Percentiles rank a stretch among this genome's conserved stretches.
phyloP scores from a whole-genome alignment of 2,113 vertebrate species.

The Thunnus thynnus region DNA sequence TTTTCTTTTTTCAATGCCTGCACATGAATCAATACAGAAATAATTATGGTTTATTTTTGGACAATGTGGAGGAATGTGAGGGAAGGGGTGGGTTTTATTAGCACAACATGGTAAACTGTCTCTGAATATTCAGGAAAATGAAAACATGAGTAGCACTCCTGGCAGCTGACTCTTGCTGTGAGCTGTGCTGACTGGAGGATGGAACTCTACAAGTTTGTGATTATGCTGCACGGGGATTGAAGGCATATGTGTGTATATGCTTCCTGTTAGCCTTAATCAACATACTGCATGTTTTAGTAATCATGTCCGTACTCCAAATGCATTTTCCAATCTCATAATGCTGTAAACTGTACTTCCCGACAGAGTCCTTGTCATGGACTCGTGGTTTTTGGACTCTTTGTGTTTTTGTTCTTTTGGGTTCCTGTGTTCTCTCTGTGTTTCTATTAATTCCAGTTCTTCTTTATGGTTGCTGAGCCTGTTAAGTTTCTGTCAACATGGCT shows the following conservation, averaged over 20 bases:
- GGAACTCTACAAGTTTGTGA: constrained; percentile 13
- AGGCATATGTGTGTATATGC: not conserved
- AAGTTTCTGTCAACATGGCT: too few species aligned
- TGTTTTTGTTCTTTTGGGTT: too few species aligned
- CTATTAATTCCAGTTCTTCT: too few species aligned
- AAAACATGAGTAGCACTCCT: constrained; percentile 10
- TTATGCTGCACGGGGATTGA: not conserved
- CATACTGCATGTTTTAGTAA: not conserved
- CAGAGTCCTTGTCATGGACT: too few species aligned
- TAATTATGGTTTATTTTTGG: constrained; percentile 60
- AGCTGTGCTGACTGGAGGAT: not conserved
- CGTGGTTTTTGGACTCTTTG: too few species aligned
- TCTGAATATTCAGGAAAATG: constrained; percentile 26
- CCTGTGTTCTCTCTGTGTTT: too few species aligned
- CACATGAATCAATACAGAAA: constrained; percentile 44
- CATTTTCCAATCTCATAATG: too few species aligned
- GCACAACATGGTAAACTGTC: constrained; percentile 15
- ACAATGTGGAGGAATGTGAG: not conserved
- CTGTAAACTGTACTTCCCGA: too few species aligned
- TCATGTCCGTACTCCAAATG: too few species aligned
- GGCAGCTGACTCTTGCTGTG: constrained; percentile 14
- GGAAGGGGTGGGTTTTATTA: constrained; percentile 1
- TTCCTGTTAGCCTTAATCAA: not conserved
- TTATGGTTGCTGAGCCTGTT: too few species aligned
- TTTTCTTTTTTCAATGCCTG: constrained; percentile 1